phyloP scores from a whole-genome alignment of 2,113 vertebrate genomes.

The Capreolus pygargus region DNA sequence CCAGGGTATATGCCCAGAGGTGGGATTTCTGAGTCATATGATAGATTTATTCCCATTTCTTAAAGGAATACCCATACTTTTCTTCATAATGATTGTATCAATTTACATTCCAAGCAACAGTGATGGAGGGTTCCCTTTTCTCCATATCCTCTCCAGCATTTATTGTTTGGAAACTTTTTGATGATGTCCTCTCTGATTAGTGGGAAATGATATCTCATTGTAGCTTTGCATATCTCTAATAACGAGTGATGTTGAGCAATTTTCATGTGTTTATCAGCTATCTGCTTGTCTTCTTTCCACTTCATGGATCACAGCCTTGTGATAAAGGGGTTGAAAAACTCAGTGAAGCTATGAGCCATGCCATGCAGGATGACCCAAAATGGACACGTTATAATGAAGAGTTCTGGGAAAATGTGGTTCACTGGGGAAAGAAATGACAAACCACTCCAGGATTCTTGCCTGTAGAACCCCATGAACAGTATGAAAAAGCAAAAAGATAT shows the following conservation, averaged over 20 bases:
- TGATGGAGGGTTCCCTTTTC: not conserved
- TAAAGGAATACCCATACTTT: not conserved
- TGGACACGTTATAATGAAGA: not conserved
- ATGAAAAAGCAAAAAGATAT: not conserved
- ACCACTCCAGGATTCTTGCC: not conserved
- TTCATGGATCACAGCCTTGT: not conserved
- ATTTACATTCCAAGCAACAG: not conserved
- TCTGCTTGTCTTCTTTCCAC: not conserved
- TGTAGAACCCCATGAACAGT: not conserved
- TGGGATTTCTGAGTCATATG: not conserved
- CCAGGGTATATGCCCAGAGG: not conserved
- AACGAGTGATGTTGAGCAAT: not conserved
- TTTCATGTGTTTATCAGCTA: not conserved
- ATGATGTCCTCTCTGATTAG: not conserved
- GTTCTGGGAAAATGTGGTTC: not conserved
- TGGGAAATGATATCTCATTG: not conserved
- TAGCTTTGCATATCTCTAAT: not conserved
- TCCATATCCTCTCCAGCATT: not conserved
- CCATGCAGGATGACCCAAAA: not conserved
- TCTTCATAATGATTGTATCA: not conserved
- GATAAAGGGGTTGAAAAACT: not conserved
- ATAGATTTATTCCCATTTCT: not conserved
- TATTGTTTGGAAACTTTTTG: not conserved
- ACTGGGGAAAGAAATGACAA: not conserved
- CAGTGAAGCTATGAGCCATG: not conserved